phyloP scores from a whole-genome alignment of 1,140 invertebrate species.

The Archegozetes longisetosus region DNA sequence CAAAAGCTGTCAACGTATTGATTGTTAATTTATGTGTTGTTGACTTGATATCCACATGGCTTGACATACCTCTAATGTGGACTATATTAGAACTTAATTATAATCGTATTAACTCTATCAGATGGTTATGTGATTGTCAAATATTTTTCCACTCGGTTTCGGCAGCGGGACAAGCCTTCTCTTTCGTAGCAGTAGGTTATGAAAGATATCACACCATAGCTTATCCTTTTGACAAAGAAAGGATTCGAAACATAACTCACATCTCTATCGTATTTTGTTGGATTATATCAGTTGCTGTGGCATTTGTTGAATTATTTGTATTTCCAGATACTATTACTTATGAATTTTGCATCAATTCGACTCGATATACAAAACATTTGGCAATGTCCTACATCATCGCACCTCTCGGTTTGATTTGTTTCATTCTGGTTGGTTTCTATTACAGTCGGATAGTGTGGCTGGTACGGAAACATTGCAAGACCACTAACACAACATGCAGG shows the following conservation, averaged over 20 bases:
- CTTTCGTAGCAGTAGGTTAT: conserved; percentile 11
- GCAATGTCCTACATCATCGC: conserved; percentile 3
- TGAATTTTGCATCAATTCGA: neutral
- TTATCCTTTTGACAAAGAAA: conserved; percentile 12
- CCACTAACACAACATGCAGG: conserved; percentile 1
- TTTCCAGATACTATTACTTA: neutral
- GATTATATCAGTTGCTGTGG: neutral
- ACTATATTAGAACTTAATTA: neutral
- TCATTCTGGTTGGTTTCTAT: conserved; percentile 5
- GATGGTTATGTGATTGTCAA: conserved; percentile 2
- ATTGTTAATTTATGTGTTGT: conserved; percentile 11
- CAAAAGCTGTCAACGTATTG: conserved; percentile 11
- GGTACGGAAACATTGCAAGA: conserved; percentile 8
- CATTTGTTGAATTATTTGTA: neutral
- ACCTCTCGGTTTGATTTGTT: conserved; percentile 7
- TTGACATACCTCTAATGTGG: conserved; percentile 11
- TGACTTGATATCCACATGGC: conserved; percentile 2
- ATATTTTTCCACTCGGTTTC: conserved; percentile 3
- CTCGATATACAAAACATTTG: neutral
- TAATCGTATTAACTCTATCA: neutral
- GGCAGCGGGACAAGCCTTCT: neutral
- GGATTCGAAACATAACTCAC: conserved; percentile 1
- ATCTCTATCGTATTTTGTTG: neutral
- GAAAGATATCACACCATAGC: conserved; percentile 10
- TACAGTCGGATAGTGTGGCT: conserved; percentile 4